phyloP scores from a whole-genome alignment of 2,888 invertebrate genomes.

The Ennomos fuscantarius region DNA sequence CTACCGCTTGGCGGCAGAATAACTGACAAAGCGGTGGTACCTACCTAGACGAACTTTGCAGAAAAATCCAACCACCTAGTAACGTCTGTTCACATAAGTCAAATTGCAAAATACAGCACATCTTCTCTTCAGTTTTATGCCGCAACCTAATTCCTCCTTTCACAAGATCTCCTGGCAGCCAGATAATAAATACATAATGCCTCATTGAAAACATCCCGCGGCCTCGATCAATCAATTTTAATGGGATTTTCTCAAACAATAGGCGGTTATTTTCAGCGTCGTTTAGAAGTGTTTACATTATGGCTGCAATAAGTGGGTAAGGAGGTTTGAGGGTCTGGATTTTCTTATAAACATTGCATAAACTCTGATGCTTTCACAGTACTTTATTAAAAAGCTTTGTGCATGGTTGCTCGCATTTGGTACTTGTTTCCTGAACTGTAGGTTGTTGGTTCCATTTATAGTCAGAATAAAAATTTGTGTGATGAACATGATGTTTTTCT shows the following conservation, averaged over 20 bases:
- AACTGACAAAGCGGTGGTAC: too few species aligned
- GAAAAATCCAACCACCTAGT: too few species aligned
- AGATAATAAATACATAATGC: constrained; percentile 31
- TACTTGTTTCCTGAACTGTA: too few species aligned
- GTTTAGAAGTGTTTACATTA: constrained; percentile 30
- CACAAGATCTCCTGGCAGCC: constrained; percentile 14
- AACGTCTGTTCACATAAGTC: too few species aligned
- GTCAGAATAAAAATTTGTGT: too few species aligned
- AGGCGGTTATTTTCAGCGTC: constrained; percentile 30
- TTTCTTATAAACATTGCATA: background rate
- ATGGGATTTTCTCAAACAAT: constrained; percentile 39
- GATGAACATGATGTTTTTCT: too few species aligned
- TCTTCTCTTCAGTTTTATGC: background rate
- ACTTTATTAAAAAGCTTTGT: too few species aligned
- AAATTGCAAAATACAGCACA: background rate
- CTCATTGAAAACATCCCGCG: constrained; percentile 31
- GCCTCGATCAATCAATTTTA: constrained; percentile 39
- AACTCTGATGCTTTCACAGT: too few species aligned
- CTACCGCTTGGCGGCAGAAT: too few species aligned
- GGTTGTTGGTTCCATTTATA: too few species aligned
- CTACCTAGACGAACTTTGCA: too few species aligned
- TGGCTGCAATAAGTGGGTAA: constrained; percentile 22
- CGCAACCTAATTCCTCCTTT: constrained; percentile 10
- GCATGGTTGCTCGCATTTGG: too few species aligned
- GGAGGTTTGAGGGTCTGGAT: constrained; percentile 26